Base-by-base conservation (phyloP, 1,140 invertebrate species). In the Paraescarpia echinospica region DNA sequence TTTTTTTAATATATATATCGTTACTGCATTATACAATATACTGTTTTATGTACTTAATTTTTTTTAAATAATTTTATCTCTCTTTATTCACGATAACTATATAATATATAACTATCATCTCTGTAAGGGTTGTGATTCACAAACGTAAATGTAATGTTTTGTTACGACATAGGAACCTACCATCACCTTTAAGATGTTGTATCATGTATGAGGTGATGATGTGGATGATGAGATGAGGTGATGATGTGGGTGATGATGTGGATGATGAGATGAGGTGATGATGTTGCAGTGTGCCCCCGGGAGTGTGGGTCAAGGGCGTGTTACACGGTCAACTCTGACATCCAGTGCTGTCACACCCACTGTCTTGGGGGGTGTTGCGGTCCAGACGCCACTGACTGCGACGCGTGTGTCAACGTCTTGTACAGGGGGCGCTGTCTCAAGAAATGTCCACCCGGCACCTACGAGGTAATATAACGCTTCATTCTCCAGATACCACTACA, bases 321-420 rank as follows among this genome's bases (percentile, higher is more conserved):
- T n/a, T 92, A 92, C 51, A 22, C 88, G 33, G 33, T 35, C 31
- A 22, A 31, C 35, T 51, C 35, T 33, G 34, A 92, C 34, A 27
- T 34, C 34, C 12, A 51, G 34, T 99, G 98, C 95, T 99, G 99
- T 95, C 96, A 98, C 95, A 93, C 96, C 27, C 96, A 97, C 34
- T 99, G 99, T 95, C 95, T 99, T 5, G 98, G 98, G 34, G 98
- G 98, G 27, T 99, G 99, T 96, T 96, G 95, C 12, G 97, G 97
- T 0, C 95, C 96, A 9, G 95, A 96, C 27, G 94, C 94, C 9
- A 92, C 96, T 0, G 96, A 97, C 90, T 99, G 99, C 95, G 96
- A 96, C 59, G 97, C 97, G 9, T 99, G 98, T 95, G 97, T 96
- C 92, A 96, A 98, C 94, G 97, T 97, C 91, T 95, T 97, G 0